Conservation (phyloP, 2,797 vertebrate genomes). For the Choloepus didactylus region DNA sequence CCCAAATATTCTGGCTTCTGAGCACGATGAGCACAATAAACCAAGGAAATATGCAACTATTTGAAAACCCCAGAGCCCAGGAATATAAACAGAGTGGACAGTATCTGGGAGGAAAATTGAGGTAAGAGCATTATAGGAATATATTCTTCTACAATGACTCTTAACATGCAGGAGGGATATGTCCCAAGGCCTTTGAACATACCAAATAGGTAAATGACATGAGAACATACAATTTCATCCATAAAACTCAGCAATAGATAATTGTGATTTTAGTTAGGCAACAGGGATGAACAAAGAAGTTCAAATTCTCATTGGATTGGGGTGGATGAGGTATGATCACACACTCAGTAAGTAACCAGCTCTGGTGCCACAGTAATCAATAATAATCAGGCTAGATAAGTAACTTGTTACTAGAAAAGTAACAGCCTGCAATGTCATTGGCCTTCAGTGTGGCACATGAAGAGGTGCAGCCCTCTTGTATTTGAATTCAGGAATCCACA, state of each 20-base stretch:
- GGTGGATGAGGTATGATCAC: background rate
- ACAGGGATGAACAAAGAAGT: background rate
- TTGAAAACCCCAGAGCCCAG: slow-evolving; percentile 13
- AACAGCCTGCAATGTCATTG: background rate
- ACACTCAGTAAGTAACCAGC: background rate
- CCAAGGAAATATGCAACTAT: background rate
- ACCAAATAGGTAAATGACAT: background rate
- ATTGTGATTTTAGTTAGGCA: background rate
- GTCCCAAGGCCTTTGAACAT: background rate
- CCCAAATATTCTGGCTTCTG: background rate
- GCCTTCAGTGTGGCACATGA: background rate
- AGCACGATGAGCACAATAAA: background rate
- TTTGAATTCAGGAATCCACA: background rate
- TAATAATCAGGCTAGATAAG: background rate
- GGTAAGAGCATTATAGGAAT: background rate
- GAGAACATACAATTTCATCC: background rate
- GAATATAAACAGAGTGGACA: background rate
- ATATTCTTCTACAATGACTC: background rate
- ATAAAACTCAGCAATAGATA: background rate
- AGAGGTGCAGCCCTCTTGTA: background rate
- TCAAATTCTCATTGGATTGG: background rate
- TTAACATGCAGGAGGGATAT: background rate
- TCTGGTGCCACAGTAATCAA: background rate
- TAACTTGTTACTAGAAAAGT: background rate
- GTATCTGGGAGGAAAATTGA: background rate